Conservation (phyloP, 2,888 invertebrate genomes). For the Shargacucullia verbasci region DNA sequence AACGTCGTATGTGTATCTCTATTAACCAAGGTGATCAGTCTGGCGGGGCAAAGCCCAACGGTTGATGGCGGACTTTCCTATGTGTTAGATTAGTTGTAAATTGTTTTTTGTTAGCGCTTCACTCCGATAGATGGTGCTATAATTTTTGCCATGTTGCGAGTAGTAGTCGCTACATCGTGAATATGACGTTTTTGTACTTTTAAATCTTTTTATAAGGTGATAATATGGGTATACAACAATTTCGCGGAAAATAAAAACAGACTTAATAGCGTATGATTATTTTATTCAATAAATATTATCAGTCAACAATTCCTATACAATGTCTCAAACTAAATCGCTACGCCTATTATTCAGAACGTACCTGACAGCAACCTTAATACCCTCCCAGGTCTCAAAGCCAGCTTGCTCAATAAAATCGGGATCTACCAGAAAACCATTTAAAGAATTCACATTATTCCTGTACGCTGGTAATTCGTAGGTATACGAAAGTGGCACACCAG, state of each 20-base stretch:
- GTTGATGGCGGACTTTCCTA: too few species aligned
- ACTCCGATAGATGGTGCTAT: too few species aligned
- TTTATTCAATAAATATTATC: constrained; percentile 36
- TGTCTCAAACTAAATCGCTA: constrained; percentile 17
- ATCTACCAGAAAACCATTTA: constrained; percentile 87
- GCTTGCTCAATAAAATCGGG: constrained; percentile 85
- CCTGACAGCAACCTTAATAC: constrained; percentile 85
- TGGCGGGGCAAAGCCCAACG: too few species aligned
- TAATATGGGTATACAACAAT: too few species aligned
- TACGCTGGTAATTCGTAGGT: constrained; percentile 89
- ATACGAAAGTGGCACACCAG: constrained; percentile 86
- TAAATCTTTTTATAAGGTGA: too few species aligned
- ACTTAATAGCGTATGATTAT: background rate
- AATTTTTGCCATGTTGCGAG: too few species aligned
- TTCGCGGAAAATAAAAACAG: background rate
- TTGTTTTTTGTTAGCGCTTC: too few species aligned
- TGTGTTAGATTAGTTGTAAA: too few species aligned
- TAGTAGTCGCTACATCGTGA: too few species aligned
- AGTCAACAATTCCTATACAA: constrained; percentile 10
- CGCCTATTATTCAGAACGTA: constrained; percentile 79
- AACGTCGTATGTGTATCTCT: too few species aligned
- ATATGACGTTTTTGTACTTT: too few species aligned
- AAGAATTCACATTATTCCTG: constrained; percentile 78
- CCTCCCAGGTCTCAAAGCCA: constrained; percentile 90
- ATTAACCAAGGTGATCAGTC: too few species aligned